A percentile compares a stretch with the other conserved stretches of the same genome.
These are phyloP conservation scores for Criorhina ranunculi DNA, from an alignment of 2,888 invertebrate genomes.

Conservation along the genomic window DNA sequence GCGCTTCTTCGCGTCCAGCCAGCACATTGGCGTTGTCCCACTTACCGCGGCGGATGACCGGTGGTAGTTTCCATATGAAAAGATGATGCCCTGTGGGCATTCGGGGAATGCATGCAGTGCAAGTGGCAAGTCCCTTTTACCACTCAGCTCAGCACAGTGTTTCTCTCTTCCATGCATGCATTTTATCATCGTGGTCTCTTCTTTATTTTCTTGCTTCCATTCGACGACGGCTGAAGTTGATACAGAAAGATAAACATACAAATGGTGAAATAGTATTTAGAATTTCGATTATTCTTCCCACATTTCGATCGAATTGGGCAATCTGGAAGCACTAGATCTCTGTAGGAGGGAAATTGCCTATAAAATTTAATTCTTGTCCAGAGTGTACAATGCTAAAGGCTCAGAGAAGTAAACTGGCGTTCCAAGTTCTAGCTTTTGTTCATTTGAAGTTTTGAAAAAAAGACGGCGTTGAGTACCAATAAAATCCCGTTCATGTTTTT, in stretches of 20 bases:
- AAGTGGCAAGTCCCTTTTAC: slow-evolving; percentile 43
- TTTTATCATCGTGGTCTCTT: slow-evolving; percentile 8
- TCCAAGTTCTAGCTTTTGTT: too few species aligned
- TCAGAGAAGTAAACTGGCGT: too few species aligned
- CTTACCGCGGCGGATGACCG: slow-evolving; percentile 57
- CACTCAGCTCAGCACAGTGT: not conserved
- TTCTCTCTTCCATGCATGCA: slow-evolving; percentile 31
- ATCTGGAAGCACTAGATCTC: not conserved
- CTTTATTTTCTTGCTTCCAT: not conserved
- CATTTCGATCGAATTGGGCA: slow-evolving; percentile 19
- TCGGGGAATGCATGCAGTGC: slow-evolving; percentile 57
- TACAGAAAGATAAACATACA: not conserved
- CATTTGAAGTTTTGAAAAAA: too few species aligned
- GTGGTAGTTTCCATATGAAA: slow-evolving; percentile 60
- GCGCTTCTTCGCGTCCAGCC: slow-evolving; percentile 72
- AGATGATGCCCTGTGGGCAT: slow-evolving; percentile 57
- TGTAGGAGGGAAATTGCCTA: too few species aligned
- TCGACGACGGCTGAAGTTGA: slow-evolving; percentile 3
- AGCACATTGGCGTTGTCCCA: slow-evolving; percentile 71
- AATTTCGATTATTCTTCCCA: slow-evolving; percentile 40
- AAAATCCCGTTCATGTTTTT: too few species aligned
- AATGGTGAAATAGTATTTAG: slow-evolving; percentile 29
- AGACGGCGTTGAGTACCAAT: too few species aligned
- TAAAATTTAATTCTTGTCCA: too few species aligned
- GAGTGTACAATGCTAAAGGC: too few species aligned